Evolutionary conservation across 2,797 vertebrate genomes (phyloP), one percentile per base, ranked within the genome.

Genomic region (Gymnothorax reevesii): DNA sequence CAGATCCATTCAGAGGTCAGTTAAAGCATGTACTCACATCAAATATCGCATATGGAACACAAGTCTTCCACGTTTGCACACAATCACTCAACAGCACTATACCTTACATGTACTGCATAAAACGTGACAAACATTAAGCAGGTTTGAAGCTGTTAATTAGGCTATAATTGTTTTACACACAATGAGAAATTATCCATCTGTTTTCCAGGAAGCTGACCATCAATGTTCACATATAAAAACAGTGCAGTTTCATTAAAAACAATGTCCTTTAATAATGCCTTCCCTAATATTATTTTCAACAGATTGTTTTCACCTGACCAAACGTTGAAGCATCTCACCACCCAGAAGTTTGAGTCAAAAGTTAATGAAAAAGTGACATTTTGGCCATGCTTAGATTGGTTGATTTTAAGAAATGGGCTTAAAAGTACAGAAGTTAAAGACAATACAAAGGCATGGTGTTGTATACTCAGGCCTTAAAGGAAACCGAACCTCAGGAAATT

Each of bases 111-210:
- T 59, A 88, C 89, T 92, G 90, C 91, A 94, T 90, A 90, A 90
- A 91, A 92, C 75, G 91, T 20, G 90, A 85, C 93, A 87, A 90
- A 95, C 92, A 93, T 87, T 86, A 71, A 93, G 92, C 90, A 89
- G 89, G 90, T 89, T 80, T 82, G 73, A 91, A 86, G 83, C 86
- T 88, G 54, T 86, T 84, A 60, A 82, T 42, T 42, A 42, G 33
- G 33, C 20, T 66, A 75, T 42, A 86, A 85, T 57, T 82, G 75
- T 80, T 89, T 87, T 49, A 57, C 82, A 77, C 69, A 57, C 82
- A 12, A 84, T 83, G 82, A 64, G 86, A 83, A 60, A 84, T 49
- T 66, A 84, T 84, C 49, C 49, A 12, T 52, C 49, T 33, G 15
- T 69, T 57, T 10, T 84, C 69, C 83, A 54, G 82, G 66, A 69